phyloP scores from a whole-genome alignment of 2,113 vertebrate species.

The Phocoena sinus region DNA sequence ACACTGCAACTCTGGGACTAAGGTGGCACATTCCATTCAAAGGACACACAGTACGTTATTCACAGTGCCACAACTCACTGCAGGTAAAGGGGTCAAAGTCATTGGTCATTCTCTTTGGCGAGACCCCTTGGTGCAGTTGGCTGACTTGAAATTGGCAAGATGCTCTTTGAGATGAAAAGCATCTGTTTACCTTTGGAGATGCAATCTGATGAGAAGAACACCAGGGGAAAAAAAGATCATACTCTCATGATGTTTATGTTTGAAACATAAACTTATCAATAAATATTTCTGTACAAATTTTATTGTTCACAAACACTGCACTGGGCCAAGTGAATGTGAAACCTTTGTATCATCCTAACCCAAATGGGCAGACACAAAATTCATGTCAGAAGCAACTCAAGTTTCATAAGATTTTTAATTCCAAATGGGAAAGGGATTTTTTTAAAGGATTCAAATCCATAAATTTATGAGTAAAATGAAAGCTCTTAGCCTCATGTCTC shows the following conservation, averaged over 20 bases:
- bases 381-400: not conserved
- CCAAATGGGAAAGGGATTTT: not conserved
- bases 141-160: not conserved
- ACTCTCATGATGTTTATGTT: not conserved
- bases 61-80: not conserved
- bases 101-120: not conserved
- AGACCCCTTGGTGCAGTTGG: not conserved
- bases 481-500: not conserved
- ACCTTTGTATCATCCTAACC: not conserved
- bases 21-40: not conserved
- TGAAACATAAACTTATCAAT: not conserved
- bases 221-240: not conserved
- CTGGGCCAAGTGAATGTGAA: not conserved
- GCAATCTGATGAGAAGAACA: not conserved
- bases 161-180: not conserved
- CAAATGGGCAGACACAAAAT: not conserved
- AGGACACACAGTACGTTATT: not conserved
- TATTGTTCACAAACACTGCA: not conserved
- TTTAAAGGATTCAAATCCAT: not conserved
- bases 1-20: no score
- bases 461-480: not conserved
- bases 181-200: not conserved
- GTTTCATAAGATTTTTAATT: not conserved
- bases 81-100: not conserved
- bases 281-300: not conserved